phyloP scores from a whole-genome alignment of 2,113 vertebrate species.

The Pluvianellus socialis region DNA sequence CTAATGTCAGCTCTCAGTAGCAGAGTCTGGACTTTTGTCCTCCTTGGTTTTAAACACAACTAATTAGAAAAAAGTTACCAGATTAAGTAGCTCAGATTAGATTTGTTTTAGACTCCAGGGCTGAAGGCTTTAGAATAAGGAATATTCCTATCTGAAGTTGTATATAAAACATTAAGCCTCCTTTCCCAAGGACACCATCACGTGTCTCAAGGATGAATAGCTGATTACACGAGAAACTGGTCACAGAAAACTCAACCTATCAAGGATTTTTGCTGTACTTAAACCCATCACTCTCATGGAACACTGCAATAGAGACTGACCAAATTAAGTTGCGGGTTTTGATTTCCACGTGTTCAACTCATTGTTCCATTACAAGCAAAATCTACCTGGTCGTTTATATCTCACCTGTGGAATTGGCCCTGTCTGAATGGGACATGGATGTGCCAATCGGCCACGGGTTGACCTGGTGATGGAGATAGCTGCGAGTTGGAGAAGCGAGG shows the following conservation, averaged over 20 bases:
- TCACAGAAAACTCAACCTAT: neutral
- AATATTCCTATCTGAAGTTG: neutral
- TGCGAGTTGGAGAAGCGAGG: constrained; percentile 91
- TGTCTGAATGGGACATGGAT: constrained; percentile 92
- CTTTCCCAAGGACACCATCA: neutral
- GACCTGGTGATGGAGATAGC: constrained; percentile 91
- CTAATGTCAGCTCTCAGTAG: neutral
- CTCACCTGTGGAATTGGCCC: constrained; percentile 97
- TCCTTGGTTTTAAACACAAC: neutral
- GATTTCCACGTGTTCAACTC: neutral
- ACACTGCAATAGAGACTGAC: neutral
- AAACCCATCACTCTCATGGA: neutral
- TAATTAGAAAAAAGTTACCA: neutral
- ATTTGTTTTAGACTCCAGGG: neutral
- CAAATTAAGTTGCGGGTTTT: neutral
- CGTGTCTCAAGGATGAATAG: fast-evolving
- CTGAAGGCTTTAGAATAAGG: neutral
- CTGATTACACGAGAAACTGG: neutral
- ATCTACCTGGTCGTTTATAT: constrained; percentile 5
- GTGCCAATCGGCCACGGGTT: constrained; percentile 84
- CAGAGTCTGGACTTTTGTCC: neutral
- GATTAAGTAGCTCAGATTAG: neutral
- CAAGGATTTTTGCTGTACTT: too few species aligned
- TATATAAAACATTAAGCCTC: neutral
- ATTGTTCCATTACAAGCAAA: neutral